Conservation (phyloP, 2,888 invertebrate genomes). For the Dorcus parallelipipedus region DNA sequence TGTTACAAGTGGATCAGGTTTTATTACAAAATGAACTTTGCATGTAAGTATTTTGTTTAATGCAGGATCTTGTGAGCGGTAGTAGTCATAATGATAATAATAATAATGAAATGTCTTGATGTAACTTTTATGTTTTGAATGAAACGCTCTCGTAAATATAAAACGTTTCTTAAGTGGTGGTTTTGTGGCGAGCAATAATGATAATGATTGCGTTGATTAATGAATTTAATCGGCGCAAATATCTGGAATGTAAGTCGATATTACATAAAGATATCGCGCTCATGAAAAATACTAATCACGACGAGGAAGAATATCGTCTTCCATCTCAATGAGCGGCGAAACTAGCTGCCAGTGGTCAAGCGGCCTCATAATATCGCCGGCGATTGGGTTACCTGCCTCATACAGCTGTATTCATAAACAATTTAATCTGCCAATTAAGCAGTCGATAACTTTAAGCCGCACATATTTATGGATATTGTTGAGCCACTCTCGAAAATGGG, state of each 20-base stretch:
- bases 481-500: slow-evolving; percentile 29
- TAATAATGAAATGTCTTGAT: too few relatives aligned
- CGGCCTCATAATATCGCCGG: slow-evolving; percentile 8
- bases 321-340: slow-evolving; percentile 1
- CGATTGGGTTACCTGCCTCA: slow-evolving; percentile 37
- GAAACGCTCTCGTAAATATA: too few relatives aligned
- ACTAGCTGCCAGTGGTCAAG: slow-evolving; percentile 21
- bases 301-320: neutral
- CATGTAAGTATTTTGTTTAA: too few relatives aligned
- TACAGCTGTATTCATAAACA: slow-evolving; percentile 40
- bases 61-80: too few relatives aligned
- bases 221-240: too few relatives aligned
- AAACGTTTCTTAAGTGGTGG: too few relatives aligned
- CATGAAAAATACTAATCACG: slow-evolving; percentile 1
- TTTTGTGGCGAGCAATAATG: too few relatives aligned
- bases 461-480: slow-evolving; percentile 37
- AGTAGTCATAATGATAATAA: too few relatives aligned
- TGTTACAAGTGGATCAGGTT: too few relatives aligned
- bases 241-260: neutral
- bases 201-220: too few relatives aligned
- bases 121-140: too few relatives aligned
- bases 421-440: slow-evolving; percentile 42
- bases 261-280: neutral
- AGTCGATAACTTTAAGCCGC: slow-evolving; percentile 38
- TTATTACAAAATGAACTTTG: too few relatives aligned